These are phyloP conservation scores for Leptopilina drosophilae DNA, from an alignment of 2,888 invertebrate genomes.

Conservation along the genomic window DNA sequence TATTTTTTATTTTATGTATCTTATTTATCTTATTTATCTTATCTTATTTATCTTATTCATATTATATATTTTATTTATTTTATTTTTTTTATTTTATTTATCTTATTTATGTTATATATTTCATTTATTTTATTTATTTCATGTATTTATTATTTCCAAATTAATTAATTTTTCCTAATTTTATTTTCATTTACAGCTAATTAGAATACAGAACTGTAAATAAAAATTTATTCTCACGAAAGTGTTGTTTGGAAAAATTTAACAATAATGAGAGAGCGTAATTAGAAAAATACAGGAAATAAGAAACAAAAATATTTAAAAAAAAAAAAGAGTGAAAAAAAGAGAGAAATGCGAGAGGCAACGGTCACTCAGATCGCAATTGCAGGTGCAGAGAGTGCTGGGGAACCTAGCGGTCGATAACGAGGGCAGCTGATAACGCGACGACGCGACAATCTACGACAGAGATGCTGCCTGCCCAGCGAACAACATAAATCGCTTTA, in stretches of 20 bases:
- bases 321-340: neutral
- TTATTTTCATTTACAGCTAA: no score
- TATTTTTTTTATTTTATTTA: no score
- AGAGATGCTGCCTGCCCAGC: slow-evolving; percentile 27
- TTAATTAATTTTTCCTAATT: no score
- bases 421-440: slow-evolving; percentile 39
- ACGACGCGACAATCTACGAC: slow-evolving; percentile 39
- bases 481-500: slow-evolving; percentile 34
- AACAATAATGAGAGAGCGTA: neutral
- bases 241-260: neutral
- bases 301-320: neutral
- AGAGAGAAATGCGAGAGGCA: neutral
- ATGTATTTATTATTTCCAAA: no score
- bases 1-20: no score
- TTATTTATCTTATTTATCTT: no score
- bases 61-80: no score
- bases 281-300: neutral
- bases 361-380: slow-evolving; percentile 24
- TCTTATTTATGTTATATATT: no score
- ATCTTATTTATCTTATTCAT: no score
- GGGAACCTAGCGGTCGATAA: slow-evolving; percentile 36
- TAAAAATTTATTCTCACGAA: no score
- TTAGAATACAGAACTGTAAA: no score
- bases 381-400: slow-evolving; percentile 15
- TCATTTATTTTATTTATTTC: no score